Percentiles rank a stretch among this genome's conserved stretches.
Conservation (phyloP, 2,113 vertebrate species). For the Anguilla japonica region DNA sequence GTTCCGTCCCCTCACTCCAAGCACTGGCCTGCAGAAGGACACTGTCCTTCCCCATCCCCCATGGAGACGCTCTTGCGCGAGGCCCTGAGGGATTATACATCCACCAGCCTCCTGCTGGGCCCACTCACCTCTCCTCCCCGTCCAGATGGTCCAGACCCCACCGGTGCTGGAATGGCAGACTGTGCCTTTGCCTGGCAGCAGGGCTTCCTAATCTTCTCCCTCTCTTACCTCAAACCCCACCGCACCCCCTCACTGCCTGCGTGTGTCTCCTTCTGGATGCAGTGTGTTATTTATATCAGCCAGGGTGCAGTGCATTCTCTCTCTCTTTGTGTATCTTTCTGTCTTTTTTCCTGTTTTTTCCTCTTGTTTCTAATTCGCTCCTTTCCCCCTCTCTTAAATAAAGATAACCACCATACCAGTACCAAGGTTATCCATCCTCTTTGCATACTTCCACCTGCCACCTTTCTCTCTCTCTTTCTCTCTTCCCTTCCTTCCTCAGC, state of each 20-base stretch:
- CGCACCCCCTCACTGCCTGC: not conserved
- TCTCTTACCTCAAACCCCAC: not conserved
- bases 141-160: slow-evolving; percentile 19
- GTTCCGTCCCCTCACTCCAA: not conserved
- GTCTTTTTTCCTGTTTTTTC: not conserved
- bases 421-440: not conserved
- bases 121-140: not conserved
- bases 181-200: not conserved
- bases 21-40: not conserved
- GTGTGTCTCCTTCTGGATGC: not conserved
- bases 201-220: not conserved
- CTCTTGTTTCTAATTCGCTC: not conserved
- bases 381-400: not conserved
- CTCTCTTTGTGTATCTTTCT: not conserved
- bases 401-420: too few relatives aligned
- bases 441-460: not conserved
- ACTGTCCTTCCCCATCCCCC: not conserved
- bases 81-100: not conserved
- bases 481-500: not conserved
- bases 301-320: not conserved
- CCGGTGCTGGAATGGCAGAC: not conserved
- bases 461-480: not conserved
- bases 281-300: not conserved
- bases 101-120: not conserved
- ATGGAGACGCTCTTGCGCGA: not conserved